These are phyloP conservation scores for Oncopodura yosiiana DNA, from an alignment of 1,140 invertebrate genomes.

Conservation along the genomic window DNA sequence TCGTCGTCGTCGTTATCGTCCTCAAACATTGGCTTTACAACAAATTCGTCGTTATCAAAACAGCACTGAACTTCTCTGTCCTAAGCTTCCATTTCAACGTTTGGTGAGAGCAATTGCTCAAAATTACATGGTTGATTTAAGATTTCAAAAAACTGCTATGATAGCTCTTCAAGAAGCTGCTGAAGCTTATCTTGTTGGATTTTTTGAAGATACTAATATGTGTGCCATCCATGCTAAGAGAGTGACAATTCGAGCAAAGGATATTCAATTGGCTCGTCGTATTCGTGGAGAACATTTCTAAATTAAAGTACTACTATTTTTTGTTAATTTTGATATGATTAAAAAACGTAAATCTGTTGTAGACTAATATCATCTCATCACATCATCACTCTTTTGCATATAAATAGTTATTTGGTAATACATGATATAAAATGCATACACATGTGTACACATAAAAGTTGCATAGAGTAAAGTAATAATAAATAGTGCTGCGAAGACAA, in stretches of 20 bases:
- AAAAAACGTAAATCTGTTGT: no score
- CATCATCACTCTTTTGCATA: no score
- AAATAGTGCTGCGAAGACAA: no score
- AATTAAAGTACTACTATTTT: no score
- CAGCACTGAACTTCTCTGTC: slow-evolving; percentile 47
- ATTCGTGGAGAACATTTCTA: slow-evolving; percentile 37
- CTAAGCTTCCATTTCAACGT: slow-evolving; percentile 49
- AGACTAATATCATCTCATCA: no score
- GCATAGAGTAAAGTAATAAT: no score
- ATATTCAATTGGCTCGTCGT: slow-evolving; percentile 42
- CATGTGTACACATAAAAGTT: no score
- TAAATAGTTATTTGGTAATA: no score
- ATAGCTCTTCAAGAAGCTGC: slow-evolving; percentile 66
- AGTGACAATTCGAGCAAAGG: slow-evolving; percentile 60
- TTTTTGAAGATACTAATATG: slow-evolving; percentile 62
- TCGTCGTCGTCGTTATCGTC: no score
- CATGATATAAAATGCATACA: no score
- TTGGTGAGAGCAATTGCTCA: slow-evolving; percentile 52
- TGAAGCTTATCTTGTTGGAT: slow-evolving; percentile 68
- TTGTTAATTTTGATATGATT: no score
- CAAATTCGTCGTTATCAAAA: slow-evolving; percentile 40
- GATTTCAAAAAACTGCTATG: slow-evolving; percentile 48
- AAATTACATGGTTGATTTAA: slow-evolving; percentile 49
- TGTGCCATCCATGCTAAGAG: slow-evolving; percentile 60
- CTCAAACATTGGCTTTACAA: slow-evolving; percentile 48